phyloP scores from a whole-genome alignment of 1,140 invertebrate species.

The Colletes latitarsis region DNA sequence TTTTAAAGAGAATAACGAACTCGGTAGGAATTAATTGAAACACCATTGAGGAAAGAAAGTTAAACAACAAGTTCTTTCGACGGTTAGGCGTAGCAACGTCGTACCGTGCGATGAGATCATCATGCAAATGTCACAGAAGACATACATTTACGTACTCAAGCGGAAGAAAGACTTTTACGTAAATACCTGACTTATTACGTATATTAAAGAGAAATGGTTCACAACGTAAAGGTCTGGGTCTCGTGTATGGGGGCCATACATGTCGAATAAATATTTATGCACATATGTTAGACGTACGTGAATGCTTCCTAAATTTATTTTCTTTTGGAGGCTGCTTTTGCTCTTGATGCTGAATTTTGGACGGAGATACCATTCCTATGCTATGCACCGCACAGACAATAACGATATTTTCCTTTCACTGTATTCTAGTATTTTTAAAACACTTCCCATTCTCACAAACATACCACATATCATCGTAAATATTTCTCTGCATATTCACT shows the following conservation, averaged over 20 bases:
- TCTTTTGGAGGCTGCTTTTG: constrained; percentile 60
- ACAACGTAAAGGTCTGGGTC: too few species aligned
- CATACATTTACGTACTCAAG: not conserved
- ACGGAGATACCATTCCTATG: constrained; percentile 80
- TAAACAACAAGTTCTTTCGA: not conserved
- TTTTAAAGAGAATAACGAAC: not conserved
- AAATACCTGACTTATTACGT: not conserved
- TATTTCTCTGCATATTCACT: constrained; percentile 16
- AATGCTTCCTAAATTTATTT: constrained; percentile 51
- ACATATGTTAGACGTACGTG: constrained; percentile 58
- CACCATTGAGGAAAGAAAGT: not conserved
- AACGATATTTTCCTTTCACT: constrained; percentile 63
- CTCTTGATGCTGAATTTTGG: constrained; percentile 75
- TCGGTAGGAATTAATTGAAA: not conserved
- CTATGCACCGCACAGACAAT: constrained; percentile 65
- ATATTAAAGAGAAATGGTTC: not conserved
- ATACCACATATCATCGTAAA: constrained; percentile 39
- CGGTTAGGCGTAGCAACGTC: not conserved
- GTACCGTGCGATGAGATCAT: not conserved
- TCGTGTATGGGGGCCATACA: not conserved
- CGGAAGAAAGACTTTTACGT: not conserved
- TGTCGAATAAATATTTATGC: constrained; percentile 9
- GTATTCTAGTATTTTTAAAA: constrained; percentile 47
- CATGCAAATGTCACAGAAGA: constrained; percentile 1
- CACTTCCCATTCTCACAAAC: constrained; percentile 66